Conservation (phyloP, 2,113 vertebrate species). For the Pampusana beccarii region DNA sequence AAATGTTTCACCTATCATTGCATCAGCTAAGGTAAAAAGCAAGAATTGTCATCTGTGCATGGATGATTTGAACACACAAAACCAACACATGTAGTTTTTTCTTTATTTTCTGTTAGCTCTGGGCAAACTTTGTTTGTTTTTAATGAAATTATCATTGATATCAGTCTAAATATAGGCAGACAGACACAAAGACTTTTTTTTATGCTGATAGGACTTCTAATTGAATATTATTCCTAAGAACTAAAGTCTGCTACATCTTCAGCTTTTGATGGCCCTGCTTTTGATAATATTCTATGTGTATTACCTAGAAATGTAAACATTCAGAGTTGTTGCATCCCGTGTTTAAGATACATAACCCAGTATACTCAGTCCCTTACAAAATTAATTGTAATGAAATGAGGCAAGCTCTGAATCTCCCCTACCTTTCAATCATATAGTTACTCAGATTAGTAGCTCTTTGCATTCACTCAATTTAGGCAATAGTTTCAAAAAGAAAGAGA, state of each 20-base stretch:
- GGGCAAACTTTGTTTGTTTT: neutral
- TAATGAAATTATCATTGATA: neutral
- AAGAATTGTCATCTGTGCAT: neutral
- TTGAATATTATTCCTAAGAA: neutral
- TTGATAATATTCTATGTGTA: neutral
- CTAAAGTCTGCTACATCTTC: neutral
- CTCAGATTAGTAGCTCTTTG: neutral
- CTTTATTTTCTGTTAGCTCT: neutral
- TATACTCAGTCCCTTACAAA: neutral
- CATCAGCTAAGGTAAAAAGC: neutral
- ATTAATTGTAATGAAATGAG: neutral
- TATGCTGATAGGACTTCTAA: neutral
- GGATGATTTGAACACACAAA: conserved; percentile 2
- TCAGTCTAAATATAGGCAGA: neutral
- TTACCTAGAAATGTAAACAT: neutral
- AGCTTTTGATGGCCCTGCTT: neutral
- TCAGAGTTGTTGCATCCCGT: neutral
- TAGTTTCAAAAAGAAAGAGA: neutral
- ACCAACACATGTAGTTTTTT: neutral
- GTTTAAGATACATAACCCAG: neutral
- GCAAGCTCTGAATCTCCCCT: neutral
- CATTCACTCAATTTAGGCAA: neutral
- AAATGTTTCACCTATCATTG: neutral
- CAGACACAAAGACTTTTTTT: neutral
- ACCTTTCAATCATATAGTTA: neutral